phyloP scores from a whole-genome alignment of 2,113 vertebrate species.

The Pantherophis guttatus region DNA sequence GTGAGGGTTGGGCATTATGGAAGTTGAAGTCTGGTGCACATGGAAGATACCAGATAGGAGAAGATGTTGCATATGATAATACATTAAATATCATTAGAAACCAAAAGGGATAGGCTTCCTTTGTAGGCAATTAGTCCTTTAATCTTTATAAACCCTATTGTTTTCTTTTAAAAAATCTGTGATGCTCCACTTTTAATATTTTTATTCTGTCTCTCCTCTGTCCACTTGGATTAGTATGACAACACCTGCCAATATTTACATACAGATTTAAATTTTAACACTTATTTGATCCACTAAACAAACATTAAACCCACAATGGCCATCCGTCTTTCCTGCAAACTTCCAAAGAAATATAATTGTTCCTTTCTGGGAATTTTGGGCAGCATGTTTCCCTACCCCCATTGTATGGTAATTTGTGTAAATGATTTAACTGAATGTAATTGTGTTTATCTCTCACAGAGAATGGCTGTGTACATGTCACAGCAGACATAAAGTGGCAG shows the following conservation, averaged over 20 bases:
- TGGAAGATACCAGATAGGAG: not conserved
- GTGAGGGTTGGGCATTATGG: not conserved
- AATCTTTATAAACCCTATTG: not conserved
- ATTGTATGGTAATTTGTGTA: slow-evolving; percentile 30
- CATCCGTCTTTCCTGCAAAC: not conserved
- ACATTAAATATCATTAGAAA: not conserved
- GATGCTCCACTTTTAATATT: not conserved
- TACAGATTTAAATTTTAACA: not conserved
- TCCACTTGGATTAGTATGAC: not conserved
- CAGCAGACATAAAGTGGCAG: not conserved
- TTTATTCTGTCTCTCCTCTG: not conserved
- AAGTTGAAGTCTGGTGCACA: not conserved
- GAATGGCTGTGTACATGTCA: slow-evolving; percentile 18
- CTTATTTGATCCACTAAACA: not conserved
- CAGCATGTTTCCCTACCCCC: not conserved
- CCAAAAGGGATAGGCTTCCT: not conserved
- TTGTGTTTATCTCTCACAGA: slow-evolving; percentile 25
- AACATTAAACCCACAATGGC: slow-evolving; percentile 2
- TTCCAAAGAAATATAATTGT: slow-evolving; percentile 40
- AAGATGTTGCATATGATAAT: not conserved
- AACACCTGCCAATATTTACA: not conserved
- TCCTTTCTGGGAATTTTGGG: slow-evolving; percentile 32
- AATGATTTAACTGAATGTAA: slow-evolving; percentile 49
- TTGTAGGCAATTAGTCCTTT: not conserved
- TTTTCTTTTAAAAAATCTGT: not conserved